Evolutionary conservation across 2,113 vertebrate genomes (phyloP).

Genomic region (Chlorocebus sabaeus): DNA sequence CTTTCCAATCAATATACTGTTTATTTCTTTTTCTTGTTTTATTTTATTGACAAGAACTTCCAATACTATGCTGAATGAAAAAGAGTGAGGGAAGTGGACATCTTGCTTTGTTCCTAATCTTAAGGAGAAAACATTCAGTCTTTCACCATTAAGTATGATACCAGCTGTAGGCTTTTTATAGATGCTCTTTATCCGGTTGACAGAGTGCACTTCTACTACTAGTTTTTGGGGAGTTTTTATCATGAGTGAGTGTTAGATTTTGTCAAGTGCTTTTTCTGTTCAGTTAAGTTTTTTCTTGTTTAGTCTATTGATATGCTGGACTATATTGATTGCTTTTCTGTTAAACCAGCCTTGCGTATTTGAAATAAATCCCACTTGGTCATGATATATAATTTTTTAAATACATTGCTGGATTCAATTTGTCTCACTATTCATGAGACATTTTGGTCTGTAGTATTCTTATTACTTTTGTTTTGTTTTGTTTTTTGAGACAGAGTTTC

Average conservation of each 20-base stretch:
- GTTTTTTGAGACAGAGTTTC: no score
- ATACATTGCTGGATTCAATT: not conserved
- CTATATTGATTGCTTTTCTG: not conserved
- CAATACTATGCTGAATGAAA: not conserved
- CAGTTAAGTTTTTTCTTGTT: not conserved
- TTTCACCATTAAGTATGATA: not conserved
- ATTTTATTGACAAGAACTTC: not conserved
- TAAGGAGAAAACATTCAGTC: not conserved
- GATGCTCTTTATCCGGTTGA: not conserved
- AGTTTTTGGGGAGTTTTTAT: not conserved
- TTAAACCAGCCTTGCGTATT: not conserved
- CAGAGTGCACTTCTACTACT: not conserved
- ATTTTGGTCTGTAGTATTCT: not conserved
- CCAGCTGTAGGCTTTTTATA: not conserved
- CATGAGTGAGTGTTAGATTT: not conserved
- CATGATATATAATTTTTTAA: not conserved
- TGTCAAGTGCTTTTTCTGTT: not conserved
- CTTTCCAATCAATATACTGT: not conserved
- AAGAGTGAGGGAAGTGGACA: not conserved
- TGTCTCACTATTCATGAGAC: not conserved
- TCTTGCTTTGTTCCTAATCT: not conserved
- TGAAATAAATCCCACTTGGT: not conserved
- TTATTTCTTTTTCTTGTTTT: not conserved
- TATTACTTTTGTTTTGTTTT: not conserved
- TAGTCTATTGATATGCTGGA: not conserved